phyloP scores from a whole-genome alignment of 2,888 invertebrate genomes.

The Sceliomorpha sp. region DNA sequence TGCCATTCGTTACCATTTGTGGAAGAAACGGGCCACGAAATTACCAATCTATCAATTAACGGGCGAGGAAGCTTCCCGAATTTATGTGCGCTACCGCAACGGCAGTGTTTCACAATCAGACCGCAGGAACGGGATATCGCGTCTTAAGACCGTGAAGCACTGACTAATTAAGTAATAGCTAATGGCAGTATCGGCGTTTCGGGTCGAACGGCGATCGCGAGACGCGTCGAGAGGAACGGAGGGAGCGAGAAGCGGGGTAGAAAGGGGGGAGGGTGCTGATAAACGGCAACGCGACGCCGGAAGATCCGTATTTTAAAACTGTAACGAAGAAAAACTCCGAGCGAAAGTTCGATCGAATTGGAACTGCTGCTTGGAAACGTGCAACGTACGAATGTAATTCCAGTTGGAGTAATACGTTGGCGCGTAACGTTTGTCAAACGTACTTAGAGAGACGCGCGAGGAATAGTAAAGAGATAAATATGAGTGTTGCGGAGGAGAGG shows the following conservation, averaged over 20 bases:
- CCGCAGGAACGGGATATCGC: conserved; percentile 19
- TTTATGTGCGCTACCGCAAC: conserved; percentile 24
- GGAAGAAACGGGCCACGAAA: conserved; percentile 52
- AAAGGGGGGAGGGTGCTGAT: too few species aligned
- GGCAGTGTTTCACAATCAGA: conserved; percentile 37
- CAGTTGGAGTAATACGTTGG: conserved; percentile 16
- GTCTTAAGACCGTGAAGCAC: conserved; percentile 5
- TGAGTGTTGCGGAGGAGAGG: conserved; percentile 1
- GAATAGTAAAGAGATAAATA: conserved; percentile 47
- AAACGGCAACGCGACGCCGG: too few species aligned
- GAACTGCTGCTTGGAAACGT: background rate
- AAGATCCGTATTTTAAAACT: too few species aligned
- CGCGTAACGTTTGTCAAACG: conserved; percentile 25
- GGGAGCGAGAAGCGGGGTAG: too few species aligned
- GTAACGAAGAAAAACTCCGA: conserved; percentile 7
- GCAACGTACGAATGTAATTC: conserved; percentile 9
- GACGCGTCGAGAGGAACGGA: too few species aligned
- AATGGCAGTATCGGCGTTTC: conserved; percentile 15
- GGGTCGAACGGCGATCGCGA: too few species aligned
- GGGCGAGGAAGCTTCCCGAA: conserved; percentile 25
- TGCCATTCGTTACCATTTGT: conserved; percentile 43
- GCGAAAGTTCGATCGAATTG: conserved; percentile 1
- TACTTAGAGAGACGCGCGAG: conserved; percentile 25
- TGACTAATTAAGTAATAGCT: conserved; percentile 34
- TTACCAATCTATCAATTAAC: conserved; percentile 65